Evolutionary conservation across 2,888 invertebrate species (phyloP).

Genomic region (Eurois occulta): DNA sequence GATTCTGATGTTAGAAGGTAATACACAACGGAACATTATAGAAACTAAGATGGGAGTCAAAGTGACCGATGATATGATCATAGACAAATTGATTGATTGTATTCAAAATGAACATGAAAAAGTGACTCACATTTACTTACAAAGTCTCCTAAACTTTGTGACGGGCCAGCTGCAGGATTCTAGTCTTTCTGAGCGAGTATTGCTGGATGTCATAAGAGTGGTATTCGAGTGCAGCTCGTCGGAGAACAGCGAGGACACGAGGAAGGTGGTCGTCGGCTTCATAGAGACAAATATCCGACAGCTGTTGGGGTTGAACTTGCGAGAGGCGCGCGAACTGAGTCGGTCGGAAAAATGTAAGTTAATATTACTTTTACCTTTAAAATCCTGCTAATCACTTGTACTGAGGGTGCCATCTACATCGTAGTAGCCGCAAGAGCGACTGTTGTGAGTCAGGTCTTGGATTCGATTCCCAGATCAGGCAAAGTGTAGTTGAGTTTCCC

Average conservation of each 20-base stretch:
- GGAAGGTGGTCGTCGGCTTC: constrained; percentile 76
- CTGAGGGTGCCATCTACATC: neutral
- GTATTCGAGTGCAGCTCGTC: constrained; percentile 77
- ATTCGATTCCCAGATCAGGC: neutral
- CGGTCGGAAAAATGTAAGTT: constrained; percentile 77
- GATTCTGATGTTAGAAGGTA: constrained; percentile 74
- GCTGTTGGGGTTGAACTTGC: constrained; percentile 64
- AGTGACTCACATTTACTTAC: constrained; percentile 80
- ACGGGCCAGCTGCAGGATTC: constrained; percentile 62
- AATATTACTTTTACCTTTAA: neutral
- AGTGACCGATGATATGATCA: constrained; percentile 63
- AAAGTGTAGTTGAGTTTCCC: neutral
- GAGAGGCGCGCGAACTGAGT: constrained; percentile 41
- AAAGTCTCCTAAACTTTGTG: constrained; percentile 76
- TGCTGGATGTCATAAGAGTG: constrained; percentile 74
- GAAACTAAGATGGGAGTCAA: constrained; percentile 55
- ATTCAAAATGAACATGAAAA: constrained; percentile 79
- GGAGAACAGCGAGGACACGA: constrained; percentile 75
- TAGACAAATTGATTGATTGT: constrained; percentile 72
- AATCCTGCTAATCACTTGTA: neutral
- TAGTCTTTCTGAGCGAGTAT: constrained; percentile 36
- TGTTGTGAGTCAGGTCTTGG: neutral
- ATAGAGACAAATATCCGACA: constrained; percentile 71
- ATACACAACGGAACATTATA: constrained; percentile 75
- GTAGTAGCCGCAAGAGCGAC: neutral